A percentile compares a stretch with the other conserved stretches of the same genome.
Conservation (phyloP, 2,888 invertebrate genomes). For the Laothoe populi region DNA sequence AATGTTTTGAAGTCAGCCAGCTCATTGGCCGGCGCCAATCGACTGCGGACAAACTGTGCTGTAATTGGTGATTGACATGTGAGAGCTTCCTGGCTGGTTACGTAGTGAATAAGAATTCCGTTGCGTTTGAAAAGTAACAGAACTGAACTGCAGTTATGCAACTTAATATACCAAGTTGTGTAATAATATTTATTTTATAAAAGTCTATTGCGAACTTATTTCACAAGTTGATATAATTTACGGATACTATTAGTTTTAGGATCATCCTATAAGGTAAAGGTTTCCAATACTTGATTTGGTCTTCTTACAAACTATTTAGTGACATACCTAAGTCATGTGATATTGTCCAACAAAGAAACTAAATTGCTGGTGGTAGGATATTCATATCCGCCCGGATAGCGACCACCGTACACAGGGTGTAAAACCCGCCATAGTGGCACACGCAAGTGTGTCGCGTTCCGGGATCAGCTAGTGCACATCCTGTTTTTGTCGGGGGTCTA, state of each 20-base stretch:
- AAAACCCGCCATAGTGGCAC: too few species aligned
- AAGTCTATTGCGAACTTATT: not conserved
- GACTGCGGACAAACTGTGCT: slow-evolving; percentile 73
- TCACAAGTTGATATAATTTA: not conserved
- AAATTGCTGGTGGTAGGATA: too few species aligned
- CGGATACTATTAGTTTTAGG: not conserved
- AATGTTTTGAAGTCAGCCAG: slow-evolving; percentile 68
- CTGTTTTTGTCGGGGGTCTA: too few species aligned
- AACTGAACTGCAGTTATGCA: slow-evolving; percentile 34
- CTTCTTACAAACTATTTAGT: too few species aligned
- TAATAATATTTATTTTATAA: slow-evolving; percentile 24
- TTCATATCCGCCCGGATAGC: too few species aligned
- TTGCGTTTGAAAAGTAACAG: slow-evolving; percentile 50
- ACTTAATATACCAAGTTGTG: not conserved
- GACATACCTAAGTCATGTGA: too few species aligned
- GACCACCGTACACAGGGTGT: too few species aligned
- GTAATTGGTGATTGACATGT: slow-evolving; percentile 82
- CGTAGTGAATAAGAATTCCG: slow-evolving; percentile 44
- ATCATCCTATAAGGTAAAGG: too few species aligned
- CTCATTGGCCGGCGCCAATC: slow-evolving; percentile 66
- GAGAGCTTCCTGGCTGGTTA: slow-evolving; percentile 74
- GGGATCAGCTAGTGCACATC: too few species aligned
- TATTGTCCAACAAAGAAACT: too few species aligned
- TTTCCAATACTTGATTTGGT: too few species aligned
- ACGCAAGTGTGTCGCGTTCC: too few species aligned